Evolutionary conservation across 2,888 invertebrate genomes (phyloP), one percentile per base, ranked within the genome.

Genomic region (Drosophila fulvimacula): DNA sequence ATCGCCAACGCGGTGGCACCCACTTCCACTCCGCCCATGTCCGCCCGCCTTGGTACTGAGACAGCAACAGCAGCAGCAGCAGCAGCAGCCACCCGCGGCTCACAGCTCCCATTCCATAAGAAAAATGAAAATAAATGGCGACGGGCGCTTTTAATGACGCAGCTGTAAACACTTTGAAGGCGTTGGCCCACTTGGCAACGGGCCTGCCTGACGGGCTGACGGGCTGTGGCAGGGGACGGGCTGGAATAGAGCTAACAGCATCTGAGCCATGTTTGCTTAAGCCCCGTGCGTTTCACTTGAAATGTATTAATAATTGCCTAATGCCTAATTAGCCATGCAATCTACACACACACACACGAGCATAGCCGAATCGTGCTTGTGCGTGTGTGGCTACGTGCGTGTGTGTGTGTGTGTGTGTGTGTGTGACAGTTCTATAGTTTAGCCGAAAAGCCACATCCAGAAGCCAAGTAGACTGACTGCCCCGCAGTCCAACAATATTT

Each of bases 251-350:
- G 55, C 65, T 17, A 44, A 46, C 24, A 57, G 48, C 72, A 67
- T 66, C 79, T 73, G 52, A 59, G 58, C 56, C 46, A 76, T 71
- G 71, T 68, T 82, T 76, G 78, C 65, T 34, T 60, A 41, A 51
- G 66, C 59, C 55, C 59, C 44, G 58, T 60, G 62, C 62, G 58
- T 63, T 63, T 60, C 57, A 67, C 60, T 77, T 53, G 44, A 66
- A 71, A 84, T 76, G 68, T 79, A 82, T 83, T 86, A 86, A 83
- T 86, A 85, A 82, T 85, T 85, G 81, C 83, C 77, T 70, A 82
- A 85, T 84, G 82, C 79, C 73, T 84, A 83, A 83, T 84, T 87
- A 82, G 82, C 73, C 85, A 82, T 73, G 64, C 77, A 79, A 82
- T 71, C 69, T 64, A 70, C 69, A 52, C 69, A 60, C 64, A 55